Evolutionary conservation across 2,113 vertebrate genomes (phyloP), one percentile per base, ranked within the genome.

Genomic region (Elephantulus edwardii): DNA sequence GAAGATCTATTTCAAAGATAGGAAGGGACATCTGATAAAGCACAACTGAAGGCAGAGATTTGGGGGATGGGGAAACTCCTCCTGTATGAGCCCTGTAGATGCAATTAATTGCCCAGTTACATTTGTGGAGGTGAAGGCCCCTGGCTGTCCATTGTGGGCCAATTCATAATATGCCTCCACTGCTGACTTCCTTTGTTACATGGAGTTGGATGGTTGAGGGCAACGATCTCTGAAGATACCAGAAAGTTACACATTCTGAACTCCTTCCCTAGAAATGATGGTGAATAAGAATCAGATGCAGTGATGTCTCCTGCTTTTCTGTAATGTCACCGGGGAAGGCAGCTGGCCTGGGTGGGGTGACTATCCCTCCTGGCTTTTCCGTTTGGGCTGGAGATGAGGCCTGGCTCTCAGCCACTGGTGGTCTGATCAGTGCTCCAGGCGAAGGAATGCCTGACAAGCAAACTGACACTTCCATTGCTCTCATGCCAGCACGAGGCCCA

Each of bases 401-500:
- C 80, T 95, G 93, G 92, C 95, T 26, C 79, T 88, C 82, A 75
- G 96, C 94, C 92, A 93, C 8, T 3, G 62, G 83, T 42, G 68
- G 89, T 94, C 91, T 3, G 87, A 86, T 94, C 76, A 92, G 46
- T 94, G 93, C 94, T 93, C 72, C 94, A 87, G 94, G 94, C 95
- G 93, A 71, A 94, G 71, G 88, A 93, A 85, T 88, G 90, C 91
- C 85, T 97, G 96, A 96, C 94, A 97, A 91, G 90, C 87, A 64
- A 94, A 94, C 94, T 96, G 96, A 95, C 96, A 96, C 93, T 91
- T 94, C 85, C 92, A 91, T 94, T 94, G 96, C 96, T 95, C 88
- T 91, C 66, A 54, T 58, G 92, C 97, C 92, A 93, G 89, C 30
- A 17, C 82, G 44, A 96, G 83, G 91, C 95, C 95, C 94, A 95